phyloP scores from a whole-genome alignment of 2,113 vertebrate genomes.

The Paedocypris sp. region DNA sequence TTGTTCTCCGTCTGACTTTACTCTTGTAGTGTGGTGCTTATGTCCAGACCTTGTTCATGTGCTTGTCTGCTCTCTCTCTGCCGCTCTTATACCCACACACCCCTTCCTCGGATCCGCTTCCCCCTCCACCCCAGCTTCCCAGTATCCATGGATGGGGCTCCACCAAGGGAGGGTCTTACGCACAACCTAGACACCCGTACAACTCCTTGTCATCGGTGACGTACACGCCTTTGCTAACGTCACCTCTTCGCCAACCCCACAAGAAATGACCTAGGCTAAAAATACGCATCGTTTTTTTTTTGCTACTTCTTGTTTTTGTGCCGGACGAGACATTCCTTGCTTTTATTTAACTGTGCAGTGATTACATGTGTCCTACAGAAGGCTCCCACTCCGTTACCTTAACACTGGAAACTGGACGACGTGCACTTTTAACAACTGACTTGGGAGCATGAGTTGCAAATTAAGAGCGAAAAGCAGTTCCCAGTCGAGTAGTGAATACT shows the following conservation, averaged over 20 bases:
- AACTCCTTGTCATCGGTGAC: slow-evolving; percentile 43
- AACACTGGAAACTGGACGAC: not conserved
- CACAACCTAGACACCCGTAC: slow-evolving; percentile 43
- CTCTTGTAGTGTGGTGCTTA: slow-evolving; percentile 24
- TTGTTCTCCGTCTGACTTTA: slow-evolving; percentile 32
- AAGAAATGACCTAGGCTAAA: slow-evolving; percentile 15
- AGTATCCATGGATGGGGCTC: slow-evolving; percentile 30
- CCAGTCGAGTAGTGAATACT: not conserved
- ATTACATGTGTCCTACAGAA: not conserved
- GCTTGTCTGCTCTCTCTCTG: slow-evolving; percentile 50
- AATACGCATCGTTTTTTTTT: slow-evolving; percentile 8
- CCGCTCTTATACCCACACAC: slow-evolving; percentile 65
- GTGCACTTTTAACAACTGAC: not conserved
- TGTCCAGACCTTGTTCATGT: slow-evolving; percentile 62
- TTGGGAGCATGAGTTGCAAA: not conserved
- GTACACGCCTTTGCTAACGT: slow-evolving; percentile 43
- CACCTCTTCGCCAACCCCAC: slow-evolving; percentile 40
- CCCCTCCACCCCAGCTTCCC: too few species aligned
- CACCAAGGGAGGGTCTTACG: slow-evolving; percentile 48
- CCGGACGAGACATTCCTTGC: not conserved
- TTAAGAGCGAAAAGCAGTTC: not conserved
- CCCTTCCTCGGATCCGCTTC: slow-evolving; percentile 55
- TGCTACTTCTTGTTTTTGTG: not conserved
- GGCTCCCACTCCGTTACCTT: not conserved
- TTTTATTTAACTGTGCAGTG: not conserved